These are phyloP conservation scores for Vanacampus margaritifer DNA, from an alignment of 2,113 vertebrate genomes.

Conservation along the genomic window DNA sequence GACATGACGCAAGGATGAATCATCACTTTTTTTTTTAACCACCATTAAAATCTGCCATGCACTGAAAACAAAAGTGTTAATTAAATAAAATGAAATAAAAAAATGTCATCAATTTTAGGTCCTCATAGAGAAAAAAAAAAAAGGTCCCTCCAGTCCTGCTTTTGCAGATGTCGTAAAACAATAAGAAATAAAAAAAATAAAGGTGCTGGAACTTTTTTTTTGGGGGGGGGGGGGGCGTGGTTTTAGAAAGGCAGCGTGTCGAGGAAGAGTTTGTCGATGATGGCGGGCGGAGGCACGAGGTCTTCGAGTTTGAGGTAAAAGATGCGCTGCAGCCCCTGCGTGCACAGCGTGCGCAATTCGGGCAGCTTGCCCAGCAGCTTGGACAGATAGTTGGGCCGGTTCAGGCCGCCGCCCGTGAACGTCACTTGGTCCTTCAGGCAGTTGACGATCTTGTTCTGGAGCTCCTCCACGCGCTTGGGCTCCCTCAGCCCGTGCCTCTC, in stretches of 20 bases:
- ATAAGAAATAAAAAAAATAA: neutral
- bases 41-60: neutral
- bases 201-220: neutral
- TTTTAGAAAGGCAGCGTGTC: constrained; percentile 97
- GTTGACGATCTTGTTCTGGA: constrained; percentile 99
- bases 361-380: constrained; percentile 99
- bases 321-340: constrained; percentile 98
- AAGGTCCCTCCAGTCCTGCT: too few species aligned
- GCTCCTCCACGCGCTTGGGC: constrained; percentile 96
- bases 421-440: constrained; percentile 98
- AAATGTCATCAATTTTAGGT: neutral
- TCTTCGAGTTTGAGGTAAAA: constrained; percentile 99
- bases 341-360: constrained; percentile 97
- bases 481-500: constrained; percentile 98
- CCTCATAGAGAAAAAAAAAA: neutral
- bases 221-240: neutral
- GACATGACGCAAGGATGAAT: neutral
- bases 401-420: constrained; percentile 93
- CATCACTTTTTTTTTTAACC: neutral
- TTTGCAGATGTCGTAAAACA: neutral
- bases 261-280: constrained; percentile 99
- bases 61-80: neutral
- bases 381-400: constrained; percentile 96
- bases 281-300: constrained; percentile 98
- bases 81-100: neutral